phyloP scores from a whole-genome alignment of 2,888 invertebrate species.

The Punctoribates punctum region DNA sequence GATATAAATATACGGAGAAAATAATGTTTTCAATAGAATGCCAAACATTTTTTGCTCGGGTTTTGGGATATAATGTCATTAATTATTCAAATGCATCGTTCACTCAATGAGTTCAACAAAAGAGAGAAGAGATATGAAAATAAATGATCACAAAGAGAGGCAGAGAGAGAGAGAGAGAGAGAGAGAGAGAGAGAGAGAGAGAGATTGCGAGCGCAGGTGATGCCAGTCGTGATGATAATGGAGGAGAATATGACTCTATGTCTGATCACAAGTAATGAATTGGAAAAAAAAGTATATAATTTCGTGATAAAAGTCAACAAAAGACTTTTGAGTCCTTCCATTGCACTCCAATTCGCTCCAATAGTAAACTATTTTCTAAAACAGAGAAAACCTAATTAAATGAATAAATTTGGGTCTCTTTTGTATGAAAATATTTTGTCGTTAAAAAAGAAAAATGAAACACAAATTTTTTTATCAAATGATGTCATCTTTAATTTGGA shows the following conservation, averaged over 20 bases:
- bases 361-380: not conserved
- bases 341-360: not conserved
- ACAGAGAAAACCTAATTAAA: not conserved
- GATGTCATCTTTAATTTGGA: conserved; percentile 2
- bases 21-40: conserved; percentile 22
- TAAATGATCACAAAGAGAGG: not conserved
- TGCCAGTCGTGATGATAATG: conserved; percentile 15
- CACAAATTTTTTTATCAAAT: not conserved
- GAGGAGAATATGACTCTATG: conserved; percentile 26
- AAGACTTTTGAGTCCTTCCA: not conserved
- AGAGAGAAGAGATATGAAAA: conserved; percentile 9
- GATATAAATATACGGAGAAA: conserved; percentile 27
- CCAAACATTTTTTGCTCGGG: not conserved
- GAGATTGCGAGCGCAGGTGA: conserved; percentile 30
- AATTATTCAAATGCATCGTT: conserved; percentile 29
- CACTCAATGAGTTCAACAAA: not conserved
- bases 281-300: conserved; percentile 12
- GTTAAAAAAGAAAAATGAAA: not conserved
- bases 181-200: conserved; percentile 4
- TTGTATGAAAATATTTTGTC: not conserved
- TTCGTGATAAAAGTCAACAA: conserved; percentile 4
- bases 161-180: not conserved
- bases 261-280: conserved; percentile 29
- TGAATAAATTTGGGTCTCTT: not conserved
- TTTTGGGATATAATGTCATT: conserved; percentile 10